Evolutionary conservation across 2,888 invertebrate genomes (phyloP).

Genomic region (Silvanus unidentatus): DNA sequence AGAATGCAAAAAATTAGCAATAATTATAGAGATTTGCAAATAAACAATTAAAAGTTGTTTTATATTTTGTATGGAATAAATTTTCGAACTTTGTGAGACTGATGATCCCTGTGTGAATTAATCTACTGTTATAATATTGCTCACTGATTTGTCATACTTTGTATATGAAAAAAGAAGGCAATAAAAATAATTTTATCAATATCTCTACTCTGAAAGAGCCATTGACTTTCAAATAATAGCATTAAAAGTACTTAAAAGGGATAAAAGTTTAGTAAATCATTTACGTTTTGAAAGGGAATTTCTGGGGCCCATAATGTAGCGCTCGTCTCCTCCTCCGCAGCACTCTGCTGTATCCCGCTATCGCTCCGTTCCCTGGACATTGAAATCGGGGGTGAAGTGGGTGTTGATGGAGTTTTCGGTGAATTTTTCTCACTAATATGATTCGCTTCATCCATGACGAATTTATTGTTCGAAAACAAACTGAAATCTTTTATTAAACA

Average conservation of each 20-base stretch:
- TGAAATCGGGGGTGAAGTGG: slow-evolving; percentile 28
- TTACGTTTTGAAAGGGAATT: slow-evolving; percentile 85
- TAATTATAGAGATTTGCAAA: no score
- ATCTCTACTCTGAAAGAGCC: no score
- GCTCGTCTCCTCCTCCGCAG: slow-evolving; percentile 65
- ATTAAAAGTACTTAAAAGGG: background rate
- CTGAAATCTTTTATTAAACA: no score
- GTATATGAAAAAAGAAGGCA: no score
- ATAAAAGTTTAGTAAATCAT: background rate
- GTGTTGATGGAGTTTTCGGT: slow-evolving; percentile 44
- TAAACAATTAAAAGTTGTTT: no score
- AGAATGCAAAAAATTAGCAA: no score
- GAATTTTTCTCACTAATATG: slow-evolving; percentile 30
- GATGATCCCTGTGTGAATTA: no score
- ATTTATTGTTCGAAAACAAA: slow-evolving; percentile 45
- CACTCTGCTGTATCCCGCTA: slow-evolving; percentile 46
- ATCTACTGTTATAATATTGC: no score
- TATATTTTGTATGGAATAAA: no score
- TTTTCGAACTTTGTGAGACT: no score
- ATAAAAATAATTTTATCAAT: no score
- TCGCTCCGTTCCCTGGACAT: slow-evolving; percentile 41
- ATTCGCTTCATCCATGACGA: slow-evolving; percentile 41
- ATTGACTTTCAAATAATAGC: background rate
- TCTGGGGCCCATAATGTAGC: slow-evolving; percentile 85
- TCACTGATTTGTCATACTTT: no score